phyloP scores from a whole-genome alignment of 2,888 invertebrate genomes.

The Morpho achilles region DNA sequence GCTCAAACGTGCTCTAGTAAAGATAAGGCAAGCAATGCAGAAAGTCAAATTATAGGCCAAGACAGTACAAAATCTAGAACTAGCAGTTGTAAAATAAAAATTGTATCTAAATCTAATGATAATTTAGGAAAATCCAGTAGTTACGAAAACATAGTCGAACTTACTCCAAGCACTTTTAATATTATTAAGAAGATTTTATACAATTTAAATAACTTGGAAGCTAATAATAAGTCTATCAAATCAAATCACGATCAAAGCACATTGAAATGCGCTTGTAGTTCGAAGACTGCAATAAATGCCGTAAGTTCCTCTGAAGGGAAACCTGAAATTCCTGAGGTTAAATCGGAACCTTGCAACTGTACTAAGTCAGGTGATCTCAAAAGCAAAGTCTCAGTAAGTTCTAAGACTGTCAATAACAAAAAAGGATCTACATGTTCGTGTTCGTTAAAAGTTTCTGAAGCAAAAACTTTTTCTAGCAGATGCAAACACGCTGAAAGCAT shows the following conservation, averaged over 20 bases:
- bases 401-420: neutral
- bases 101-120: constrained; percentile 23
- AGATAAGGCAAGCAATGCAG: neutral
- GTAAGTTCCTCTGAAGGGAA: neutral
- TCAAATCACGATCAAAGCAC: neutral
- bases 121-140: constrained; percentile 6
- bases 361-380: neutral
- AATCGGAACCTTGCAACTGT: neutral
- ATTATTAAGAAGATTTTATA: constrained; percentile 25
- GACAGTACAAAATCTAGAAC: constrained; percentile 1
- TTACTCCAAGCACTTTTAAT: constrained; percentile 22
- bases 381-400: too few species aligned
- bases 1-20: constrained; percentile 2
- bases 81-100: constrained; percentile 25
- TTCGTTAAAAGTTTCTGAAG: neutral
- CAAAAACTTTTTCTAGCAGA: neutral
- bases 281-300: too few species aligned
- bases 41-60: neutral
- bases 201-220: constrained; percentile 13
- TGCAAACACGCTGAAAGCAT: neutral
- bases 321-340: neutral
- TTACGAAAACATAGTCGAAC: constrained; percentile 19
- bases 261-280: neutral
- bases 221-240: constrained; percentile 5
- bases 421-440: neutral